phyloP scores from a whole-genome alignment of 2,888 invertebrate genomes.

The Congeria kusceri region DNA sequence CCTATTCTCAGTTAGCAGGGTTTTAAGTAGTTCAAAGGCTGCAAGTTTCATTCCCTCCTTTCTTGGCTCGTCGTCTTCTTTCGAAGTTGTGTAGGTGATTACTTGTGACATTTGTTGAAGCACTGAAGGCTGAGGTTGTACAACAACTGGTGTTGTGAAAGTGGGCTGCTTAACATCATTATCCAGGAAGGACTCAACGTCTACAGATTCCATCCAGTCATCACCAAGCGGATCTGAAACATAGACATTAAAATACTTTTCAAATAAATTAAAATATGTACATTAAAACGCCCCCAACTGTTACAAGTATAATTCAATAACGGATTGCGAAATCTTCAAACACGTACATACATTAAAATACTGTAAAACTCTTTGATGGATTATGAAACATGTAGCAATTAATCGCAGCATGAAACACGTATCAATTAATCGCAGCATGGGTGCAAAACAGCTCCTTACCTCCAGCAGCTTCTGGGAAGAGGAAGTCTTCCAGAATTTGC shows the following conservation, averaged over 20 bases:
- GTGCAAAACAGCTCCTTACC: constrained; percentile 37
- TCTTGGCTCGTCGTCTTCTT: constrained; percentile 19
- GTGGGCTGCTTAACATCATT: background rate
- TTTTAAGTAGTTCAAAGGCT: constrained; percentile 59
- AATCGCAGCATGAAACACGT: too few relatives aligned
- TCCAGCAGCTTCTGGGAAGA: constrained; percentile 41
- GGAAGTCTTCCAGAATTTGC: constrained; percentile 40
- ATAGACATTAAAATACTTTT: too few relatives aligned
- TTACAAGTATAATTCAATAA: too few relatives aligned
- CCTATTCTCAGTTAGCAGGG: constrained; percentile 40
- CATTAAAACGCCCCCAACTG: too few relatives aligned
- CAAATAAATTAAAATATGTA: too few relatives aligned
- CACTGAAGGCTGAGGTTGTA: too few relatives aligned
- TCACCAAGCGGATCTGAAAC: constrained; percentile 72
- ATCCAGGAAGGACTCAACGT: constrained; percentile 67
- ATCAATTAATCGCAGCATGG: too few relatives aligned
- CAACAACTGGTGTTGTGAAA: background rate
- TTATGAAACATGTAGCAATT: too few relatives aligned
- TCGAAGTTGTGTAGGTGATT: background rate
- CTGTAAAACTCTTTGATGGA: too few relatives aligned
- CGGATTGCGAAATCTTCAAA: too few relatives aligned
- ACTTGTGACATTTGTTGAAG: background rate
- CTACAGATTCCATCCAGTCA: constrained; percentile 79
- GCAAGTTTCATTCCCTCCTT: constrained; percentile 48
- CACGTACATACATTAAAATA: too few relatives aligned